Evolutionary conservation across 2,888 invertebrate species (phyloP), one percentile per base, ranked within the genome.

Genomic region (Cataglyphis livida): DNA sequence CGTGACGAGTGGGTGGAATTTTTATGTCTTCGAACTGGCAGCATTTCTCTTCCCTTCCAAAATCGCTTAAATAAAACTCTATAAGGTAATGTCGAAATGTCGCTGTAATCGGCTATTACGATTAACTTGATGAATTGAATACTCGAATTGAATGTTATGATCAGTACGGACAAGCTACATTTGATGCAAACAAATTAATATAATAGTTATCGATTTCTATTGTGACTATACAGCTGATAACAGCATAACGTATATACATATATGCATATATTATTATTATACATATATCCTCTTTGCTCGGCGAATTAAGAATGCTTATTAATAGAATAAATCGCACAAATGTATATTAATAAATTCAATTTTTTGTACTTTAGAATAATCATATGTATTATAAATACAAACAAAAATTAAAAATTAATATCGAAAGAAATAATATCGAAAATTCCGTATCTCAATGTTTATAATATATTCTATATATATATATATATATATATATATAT

Each of bases 1-100:
- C 88, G 90, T 91, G 90, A 91, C 91, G 91, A 90, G 90, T 91
- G 89, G 89, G 90, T 91, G 90, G 88, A 90, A 89, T 87, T 88
- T 79, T 89, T 85, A 89, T 82, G 74, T 82, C 85, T 70, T 75
- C 64, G 54, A 48, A n/a, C 32, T 41, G 41, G 12, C 28, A 48
- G 64, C 57, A 62, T 76, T 75, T 57, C 57, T 78, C 54, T 62
- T 64, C 51, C 48, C 12, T 64, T 9, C 38, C 75, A 61, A 70
- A 70, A 79, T 41, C 10, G 41, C 7, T 68, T 70, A 59, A 68
- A 59, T 44, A 68, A 68, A 81, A 64, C 82, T 82, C 82, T 81
- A 85, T 85, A 87, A 66, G 54, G 66, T 66, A 76, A 18, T 21
- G n/a, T 54, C 54, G 66, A 66, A 76, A 25, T 41, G 5, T 32